Percentiles rank a stretch among this genome's conserved stretches.
Conservation (phyloP, 2,888 invertebrate species). For the Anagyrus pseudococci region DNA sequence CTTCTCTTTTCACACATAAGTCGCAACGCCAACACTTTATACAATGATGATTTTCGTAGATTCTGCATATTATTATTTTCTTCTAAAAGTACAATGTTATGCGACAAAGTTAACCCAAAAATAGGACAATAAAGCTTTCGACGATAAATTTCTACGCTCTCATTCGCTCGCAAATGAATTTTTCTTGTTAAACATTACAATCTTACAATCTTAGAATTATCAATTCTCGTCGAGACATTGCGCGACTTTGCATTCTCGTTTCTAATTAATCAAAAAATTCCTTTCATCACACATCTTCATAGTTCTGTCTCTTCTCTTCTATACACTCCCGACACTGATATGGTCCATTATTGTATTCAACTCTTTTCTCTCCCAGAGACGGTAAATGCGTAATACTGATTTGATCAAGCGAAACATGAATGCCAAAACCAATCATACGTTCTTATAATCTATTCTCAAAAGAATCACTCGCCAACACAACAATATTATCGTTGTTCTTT, state of each 20-base stretch:
- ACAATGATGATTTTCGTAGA: conserved; percentile 29
- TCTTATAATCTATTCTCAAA: conserved; percentile 22
- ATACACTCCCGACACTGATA: conserved; percentile 43
- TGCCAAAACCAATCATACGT: conserved; percentile 42
- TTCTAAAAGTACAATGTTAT: conserved; percentile 28
- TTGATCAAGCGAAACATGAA: conserved; percentile 50
- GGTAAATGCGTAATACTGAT: conserved; percentile 52
- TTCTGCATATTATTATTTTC: too few relatives aligned
- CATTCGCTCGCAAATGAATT: conserved; percentile 32
- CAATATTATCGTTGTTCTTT: conserved; percentile 29
- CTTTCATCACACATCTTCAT: conserved; percentile 5
- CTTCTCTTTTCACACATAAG: conserved; percentile 21
- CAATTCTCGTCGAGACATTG: too few relatives aligned
- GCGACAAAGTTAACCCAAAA: conserved; percentile 35
- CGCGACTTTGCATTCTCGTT: neutral
- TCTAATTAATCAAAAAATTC: conserved; percentile 5
- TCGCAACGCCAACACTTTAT: conserved; percentile 32
- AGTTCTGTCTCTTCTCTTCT: conserved; percentile 17
- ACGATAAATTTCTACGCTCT: conserved; percentile 24
- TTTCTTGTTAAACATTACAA: conserved; percentile 17
- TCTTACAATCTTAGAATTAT: conserved; percentile 37
- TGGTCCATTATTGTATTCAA: conserved; percentile 46
- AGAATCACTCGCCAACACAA: conserved; percentile 22
- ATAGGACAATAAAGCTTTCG: conserved; percentile 37
- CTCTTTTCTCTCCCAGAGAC: conserved; percentile 51